Evolutionary conservation across 1,140 invertebrate genomes (phyloP).

Genomic region (Drosophila pseudoobscura): DNA sequence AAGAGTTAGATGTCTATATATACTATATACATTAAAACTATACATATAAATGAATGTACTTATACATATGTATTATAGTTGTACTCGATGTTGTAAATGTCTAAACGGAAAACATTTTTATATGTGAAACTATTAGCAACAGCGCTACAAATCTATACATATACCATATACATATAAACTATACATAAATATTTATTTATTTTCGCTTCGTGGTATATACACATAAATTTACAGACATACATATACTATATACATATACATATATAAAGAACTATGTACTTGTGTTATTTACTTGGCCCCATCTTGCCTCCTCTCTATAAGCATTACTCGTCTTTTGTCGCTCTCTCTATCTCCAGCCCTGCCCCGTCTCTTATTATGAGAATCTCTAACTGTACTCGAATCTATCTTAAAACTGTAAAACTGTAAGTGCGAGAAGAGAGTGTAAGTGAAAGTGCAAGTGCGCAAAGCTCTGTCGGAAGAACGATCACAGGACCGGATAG

Average conservation of each 20-base stretch:
- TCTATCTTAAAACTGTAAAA: conserved; percentile 23
- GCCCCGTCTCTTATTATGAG: too few species aligned
- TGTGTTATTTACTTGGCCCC: conserved; percentile 53
- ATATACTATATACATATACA: conserved; percentile 7
- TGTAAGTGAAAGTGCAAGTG: conserved; percentile 35
- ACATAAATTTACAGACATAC: conserved; percentile 17
- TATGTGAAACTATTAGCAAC: conserved; percentile 56
- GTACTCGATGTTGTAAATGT: conserved; percentile 70
- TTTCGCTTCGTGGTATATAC: conserved; percentile 38
- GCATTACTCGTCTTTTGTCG: background rate
- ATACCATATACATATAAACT: conserved; percentile 35
- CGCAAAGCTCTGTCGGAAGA: conserved; percentile 10
- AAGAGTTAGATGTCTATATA: conserved; percentile 50
- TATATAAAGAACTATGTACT: conserved; percentile 38
- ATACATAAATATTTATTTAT: conserved; percentile 43
- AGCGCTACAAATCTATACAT: conserved; percentile 63
- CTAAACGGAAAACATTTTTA: conserved; percentile 40
- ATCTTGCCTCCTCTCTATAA: conserved; percentile 2
- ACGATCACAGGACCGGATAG: too few species aligned
- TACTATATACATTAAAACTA: conserved; percentile 34
- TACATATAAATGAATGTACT: conserved; percentile 46
- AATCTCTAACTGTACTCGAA: too few species aligned
- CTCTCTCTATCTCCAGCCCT: conserved; percentile 28
- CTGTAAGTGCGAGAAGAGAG: conserved; percentile 41
- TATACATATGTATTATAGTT: conserved; percentile 72